These are phyloP conservation scores for Epizoanthus ramosus DNA, from an alignment of 92 coral and sea anemone species.

Conservation along the genomic window DNA sequence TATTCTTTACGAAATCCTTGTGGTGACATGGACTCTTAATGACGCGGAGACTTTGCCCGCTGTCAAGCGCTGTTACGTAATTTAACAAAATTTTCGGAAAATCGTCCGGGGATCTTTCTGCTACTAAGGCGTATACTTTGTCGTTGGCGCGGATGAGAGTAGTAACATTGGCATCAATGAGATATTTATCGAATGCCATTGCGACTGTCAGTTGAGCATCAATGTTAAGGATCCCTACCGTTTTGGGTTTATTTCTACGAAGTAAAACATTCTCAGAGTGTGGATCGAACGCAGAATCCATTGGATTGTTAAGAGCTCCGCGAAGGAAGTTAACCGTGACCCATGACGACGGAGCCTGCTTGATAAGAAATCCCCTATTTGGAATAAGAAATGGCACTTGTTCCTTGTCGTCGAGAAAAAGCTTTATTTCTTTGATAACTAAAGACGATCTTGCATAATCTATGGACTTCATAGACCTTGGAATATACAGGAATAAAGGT, in stretches of 20 bases:
- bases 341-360: constrained; percentile 15
- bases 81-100: constrained; percentile 5
- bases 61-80: background rate
- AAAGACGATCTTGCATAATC: constrained; percentile 15
- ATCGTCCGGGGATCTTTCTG: constrained; percentile 19
- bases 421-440: constrained; percentile 2
- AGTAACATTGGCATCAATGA: constrained; percentile 24
- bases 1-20: background rate
- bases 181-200: constrained; percentile 24
- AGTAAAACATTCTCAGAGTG: too few relatives aligned
- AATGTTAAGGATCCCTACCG: constrained; percentile 28
- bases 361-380: background rate
- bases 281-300: too few relatives aligned
- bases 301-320: constrained; percentile 13
- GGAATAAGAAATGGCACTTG: constrained; percentile 31
- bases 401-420: constrained; percentile 15
- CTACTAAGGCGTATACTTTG: constrained; percentile 21
- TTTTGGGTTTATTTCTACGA: background rate
- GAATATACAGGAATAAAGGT: constrained; percentile 18
- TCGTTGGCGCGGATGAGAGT: constrained; percentile 18
- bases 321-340: constrained; percentile 36
- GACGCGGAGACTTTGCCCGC: background rate
- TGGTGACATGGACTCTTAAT: constrained; percentile 30
- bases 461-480: background rate
- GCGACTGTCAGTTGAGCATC: background rate